Evolutionary conservation across 53 echinoderm and acorn worm species (phyloP).

Genomic region (Glandiceps talaboti): DNA sequence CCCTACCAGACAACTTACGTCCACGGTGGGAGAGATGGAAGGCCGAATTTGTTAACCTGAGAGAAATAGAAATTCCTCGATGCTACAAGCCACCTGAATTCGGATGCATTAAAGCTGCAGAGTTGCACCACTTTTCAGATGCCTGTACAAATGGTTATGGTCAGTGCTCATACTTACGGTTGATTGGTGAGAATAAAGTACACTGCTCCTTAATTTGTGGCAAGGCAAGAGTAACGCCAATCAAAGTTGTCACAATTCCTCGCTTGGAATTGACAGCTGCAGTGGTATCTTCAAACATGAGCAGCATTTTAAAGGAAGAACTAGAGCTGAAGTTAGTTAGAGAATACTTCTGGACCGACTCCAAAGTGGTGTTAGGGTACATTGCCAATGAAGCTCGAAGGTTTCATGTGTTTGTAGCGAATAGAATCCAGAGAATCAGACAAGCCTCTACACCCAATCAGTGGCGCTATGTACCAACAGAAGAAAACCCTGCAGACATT

Average conservation of each 20-base stretch:
- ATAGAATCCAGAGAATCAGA: slow-evolving; percentile 29
- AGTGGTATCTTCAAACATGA: slow-evolving; percentile 29
- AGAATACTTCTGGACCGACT: slow-evolving; percentile 40
- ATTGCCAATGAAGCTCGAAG: slow-evolving; percentile 28
- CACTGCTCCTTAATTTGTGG: slow-evolving; percentile 25
- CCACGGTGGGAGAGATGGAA: slow-evolving; percentile 30
- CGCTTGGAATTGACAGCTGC: slow-evolving; percentile 34
- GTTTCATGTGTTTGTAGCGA: slow-evolving; percentile 38
- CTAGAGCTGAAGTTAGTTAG: slow-evolving; percentile 10
- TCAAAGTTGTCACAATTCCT: slow-evolving; percentile 28
- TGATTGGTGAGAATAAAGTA: slow-evolving; percentile 18
- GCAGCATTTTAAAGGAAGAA: slow-evolving; percentile 17
- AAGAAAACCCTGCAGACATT: slow-evolving; percentile 22
- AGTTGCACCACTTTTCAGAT: slow-evolving; percentile 57
- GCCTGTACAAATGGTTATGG: slow-evolving; percentile 43
- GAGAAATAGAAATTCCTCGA: slow-evolving; percentile 18
- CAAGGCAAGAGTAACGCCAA: slow-evolving; percentile 33
- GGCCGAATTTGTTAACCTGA: slow-evolving; percentile 10
- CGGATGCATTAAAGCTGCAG: slow-evolving; percentile 13
- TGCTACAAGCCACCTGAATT: slow-evolving; percentile 41
- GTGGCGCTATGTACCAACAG: slow-evolving; percentile 23
- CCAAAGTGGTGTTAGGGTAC: slow-evolving; percentile 30
- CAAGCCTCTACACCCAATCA: slow-evolving; percentile 19
- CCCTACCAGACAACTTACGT: slow-evolving; percentile 13
- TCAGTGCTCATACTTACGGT: slow-evolving; percentile 26